Conservation (phyloP, 2,797 vertebrate species). For the Brotula barbata region DNA sequence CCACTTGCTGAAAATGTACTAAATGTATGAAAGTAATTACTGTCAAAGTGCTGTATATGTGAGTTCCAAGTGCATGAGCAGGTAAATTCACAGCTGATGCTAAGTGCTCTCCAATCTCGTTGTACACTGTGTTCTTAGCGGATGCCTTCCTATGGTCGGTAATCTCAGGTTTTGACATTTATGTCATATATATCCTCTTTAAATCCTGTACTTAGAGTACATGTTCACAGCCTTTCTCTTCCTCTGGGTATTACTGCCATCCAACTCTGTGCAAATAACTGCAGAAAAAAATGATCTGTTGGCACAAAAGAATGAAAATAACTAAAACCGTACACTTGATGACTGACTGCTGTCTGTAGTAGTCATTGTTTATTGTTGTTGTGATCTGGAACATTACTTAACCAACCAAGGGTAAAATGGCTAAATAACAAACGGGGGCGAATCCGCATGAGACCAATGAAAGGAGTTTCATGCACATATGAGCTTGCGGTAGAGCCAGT, state of each 20-base stretch:
- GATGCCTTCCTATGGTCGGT: too few species aligned
- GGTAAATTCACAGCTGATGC: too few species aligned
- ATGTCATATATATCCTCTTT: too few species aligned
- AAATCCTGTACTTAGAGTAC: too few species aligned
- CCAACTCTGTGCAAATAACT: conserved; percentile 27
- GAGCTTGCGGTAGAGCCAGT: background rate
- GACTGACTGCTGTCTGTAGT: conserved; percentile 9
- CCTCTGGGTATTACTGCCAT: conserved; percentile 6
- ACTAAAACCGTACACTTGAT: background rate
- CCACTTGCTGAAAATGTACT: too few species aligned
- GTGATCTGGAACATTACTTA: conserved; percentile 7
- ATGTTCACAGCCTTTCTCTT: too few species aligned
- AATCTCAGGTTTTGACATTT: too few species aligned
- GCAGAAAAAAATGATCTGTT: conserved; percentile 1
- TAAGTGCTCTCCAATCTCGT: too few species aligned
- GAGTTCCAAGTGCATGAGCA: too few species aligned
- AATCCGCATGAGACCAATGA: background rate
- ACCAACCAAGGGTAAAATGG: conserved; percentile 10
- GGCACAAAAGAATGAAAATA: conserved; percentile 7
- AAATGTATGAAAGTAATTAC: too few species aligned
- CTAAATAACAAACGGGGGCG: background rate
- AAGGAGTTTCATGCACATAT: background rate
- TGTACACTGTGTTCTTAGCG: too few species aligned
- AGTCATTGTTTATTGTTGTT: conserved; percentile 6
- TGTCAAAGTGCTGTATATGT: too few species aligned